These are phyloP conservation scores for Gymnocephalus cernua DNA, from an alignment of 2,113 vertebrate species.

Conservation along the genomic window DNA sequence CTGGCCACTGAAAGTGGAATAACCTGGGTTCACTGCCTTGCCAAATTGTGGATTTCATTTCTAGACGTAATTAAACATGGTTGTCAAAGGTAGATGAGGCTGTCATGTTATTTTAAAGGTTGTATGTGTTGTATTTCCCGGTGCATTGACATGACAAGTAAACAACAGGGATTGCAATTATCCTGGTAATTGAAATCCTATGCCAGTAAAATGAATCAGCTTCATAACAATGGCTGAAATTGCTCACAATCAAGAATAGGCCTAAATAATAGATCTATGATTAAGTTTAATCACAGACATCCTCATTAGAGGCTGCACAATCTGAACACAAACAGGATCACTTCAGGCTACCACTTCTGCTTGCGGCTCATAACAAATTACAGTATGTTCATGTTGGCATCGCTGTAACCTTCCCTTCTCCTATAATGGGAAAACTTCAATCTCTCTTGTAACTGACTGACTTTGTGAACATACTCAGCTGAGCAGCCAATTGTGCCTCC, in stretches of 20 bases:
- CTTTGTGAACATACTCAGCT: slow-evolving; percentile 13
- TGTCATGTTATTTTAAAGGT: background rate
- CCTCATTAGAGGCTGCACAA: slow-evolving; percentile 10
- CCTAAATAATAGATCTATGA: slow-evolving; percentile 33
- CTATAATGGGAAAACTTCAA: slow-evolving; percentile 22
- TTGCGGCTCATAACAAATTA: background rate
- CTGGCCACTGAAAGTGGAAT: slow-evolving; percentile 54
- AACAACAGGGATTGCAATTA: slow-evolving; percentile 9
- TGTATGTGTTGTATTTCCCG: background rate
- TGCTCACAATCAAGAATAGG: slow-evolving; percentile 29
- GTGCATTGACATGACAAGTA: background rate
- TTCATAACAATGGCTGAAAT: slow-evolving; percentile 28
- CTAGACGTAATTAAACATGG: slow-evolving; percentile 11
- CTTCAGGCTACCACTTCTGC: slow-evolving; percentile 12
- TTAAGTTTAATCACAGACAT: slow-evolving; percentile 42
- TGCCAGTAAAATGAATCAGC: slow-evolving; percentile 16
- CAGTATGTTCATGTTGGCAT: slow-evolving; percentile 6
- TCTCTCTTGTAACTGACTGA: slow-evolving; percentile 6
- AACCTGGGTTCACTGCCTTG: slow-evolving; percentile 18
- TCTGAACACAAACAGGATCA: slow-evolving; percentile 14
- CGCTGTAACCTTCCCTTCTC: slow-evolving; percentile 24
- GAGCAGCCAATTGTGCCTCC: background rate
- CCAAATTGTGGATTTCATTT: slow-evolving; percentile 40
- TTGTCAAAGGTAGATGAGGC: background rate
- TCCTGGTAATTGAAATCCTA: background rate